Evolutionary conservation across 2,888 invertebrate genomes (phyloP).

Genomic region (Ennomos fuscantarius): DNA sequence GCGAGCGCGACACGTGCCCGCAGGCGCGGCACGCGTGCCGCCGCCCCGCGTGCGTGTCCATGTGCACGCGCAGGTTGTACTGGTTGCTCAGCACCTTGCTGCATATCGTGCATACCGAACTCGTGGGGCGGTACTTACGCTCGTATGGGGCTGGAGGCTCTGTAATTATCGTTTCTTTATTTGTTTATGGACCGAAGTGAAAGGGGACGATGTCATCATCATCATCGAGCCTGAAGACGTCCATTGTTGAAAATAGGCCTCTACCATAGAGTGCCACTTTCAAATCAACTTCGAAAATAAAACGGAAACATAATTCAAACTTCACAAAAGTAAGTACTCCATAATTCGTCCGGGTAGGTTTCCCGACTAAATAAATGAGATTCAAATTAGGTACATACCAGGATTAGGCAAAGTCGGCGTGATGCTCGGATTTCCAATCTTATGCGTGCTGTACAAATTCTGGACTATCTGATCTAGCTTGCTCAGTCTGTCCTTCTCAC

Average conservation of each 20-base stretch:
- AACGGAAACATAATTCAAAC: no score
- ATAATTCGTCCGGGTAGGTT: no score
- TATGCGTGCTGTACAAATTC: slow-evolving; percentile 76
- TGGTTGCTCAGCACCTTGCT: slow-evolving; percentile 95
- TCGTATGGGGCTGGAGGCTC: slow-evolving; percentile 62
- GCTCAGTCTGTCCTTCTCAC: slow-evolving; percentile 73
- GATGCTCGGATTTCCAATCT: slow-evolving; percentile 63
- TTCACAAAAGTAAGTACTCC: no score
- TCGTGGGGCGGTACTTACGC: slow-evolving; percentile 67
- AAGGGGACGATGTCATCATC: no score
- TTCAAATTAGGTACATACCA: slow-evolving; percentile 37
- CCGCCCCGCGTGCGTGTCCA: slow-evolving; percentile 96
- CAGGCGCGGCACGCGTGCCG: slow-evolving; percentile 95
- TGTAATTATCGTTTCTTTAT: slow-evolving; percentile 35
- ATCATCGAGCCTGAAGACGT: no score
- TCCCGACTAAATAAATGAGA: no score
- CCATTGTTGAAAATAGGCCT: no score
- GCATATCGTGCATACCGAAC: slow-evolving; percentile 91
- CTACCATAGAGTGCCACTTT: no score
- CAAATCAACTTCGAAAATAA: no score
- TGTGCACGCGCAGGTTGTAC: slow-evolving; percentile 94
- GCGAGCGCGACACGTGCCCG: slow-evolving; percentile 93
- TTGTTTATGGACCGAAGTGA: not conserved
- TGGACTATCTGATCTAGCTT: slow-evolving; percentile 79
- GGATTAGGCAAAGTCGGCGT: slow-evolving; percentile 52